A percentile compares a stretch with the other conserved stretches of the same genome.
These are phyloP conservation scores for Carettochelys insculpta DNA, from an alignment of 2,113 vertebrate species.

Conservation along the genomic window DNA sequence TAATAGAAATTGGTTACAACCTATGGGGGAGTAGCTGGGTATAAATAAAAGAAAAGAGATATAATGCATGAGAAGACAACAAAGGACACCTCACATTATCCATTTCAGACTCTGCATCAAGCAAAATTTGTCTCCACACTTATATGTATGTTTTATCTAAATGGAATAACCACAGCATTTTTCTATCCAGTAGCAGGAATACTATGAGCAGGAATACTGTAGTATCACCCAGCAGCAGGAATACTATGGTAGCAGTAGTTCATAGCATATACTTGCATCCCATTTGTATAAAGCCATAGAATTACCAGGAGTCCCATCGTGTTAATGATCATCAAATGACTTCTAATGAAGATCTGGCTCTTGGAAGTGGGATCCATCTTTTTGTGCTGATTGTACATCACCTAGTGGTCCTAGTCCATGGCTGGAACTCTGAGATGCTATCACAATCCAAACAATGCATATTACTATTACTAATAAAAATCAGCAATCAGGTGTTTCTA, in stretches of 20 bases:
- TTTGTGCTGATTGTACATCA: background rate
- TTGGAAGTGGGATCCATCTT: background rate
- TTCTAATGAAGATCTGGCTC: background rate
- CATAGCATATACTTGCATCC: rapidly evolving
- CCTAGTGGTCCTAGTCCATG: background rate
- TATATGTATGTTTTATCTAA: background rate
- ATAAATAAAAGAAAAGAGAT: background rate
- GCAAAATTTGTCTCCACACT: background rate
- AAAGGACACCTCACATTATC: background rate
- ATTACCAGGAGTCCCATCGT: background rate
- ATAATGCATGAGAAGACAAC: rapidly evolving
- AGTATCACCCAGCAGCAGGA: too few relatives aligned
- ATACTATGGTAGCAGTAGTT: background rate
- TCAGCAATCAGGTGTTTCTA: background rate
- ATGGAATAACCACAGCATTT: background rate
- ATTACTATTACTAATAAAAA: too few relatives aligned
- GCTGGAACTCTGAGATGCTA: background rate
- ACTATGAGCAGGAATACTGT: background rate
- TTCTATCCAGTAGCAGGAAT: conserved; percentile 22
- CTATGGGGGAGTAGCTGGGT: rapidly evolving
- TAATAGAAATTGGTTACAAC: background rate
- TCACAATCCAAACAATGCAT: background rate
- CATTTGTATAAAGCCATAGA: background rate
- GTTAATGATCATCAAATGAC: background rate
- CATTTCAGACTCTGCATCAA: background rate